phyloP scores from a whole-genome alignment of 2,888 invertebrate species.

The Epinotia nisella region DNA sequence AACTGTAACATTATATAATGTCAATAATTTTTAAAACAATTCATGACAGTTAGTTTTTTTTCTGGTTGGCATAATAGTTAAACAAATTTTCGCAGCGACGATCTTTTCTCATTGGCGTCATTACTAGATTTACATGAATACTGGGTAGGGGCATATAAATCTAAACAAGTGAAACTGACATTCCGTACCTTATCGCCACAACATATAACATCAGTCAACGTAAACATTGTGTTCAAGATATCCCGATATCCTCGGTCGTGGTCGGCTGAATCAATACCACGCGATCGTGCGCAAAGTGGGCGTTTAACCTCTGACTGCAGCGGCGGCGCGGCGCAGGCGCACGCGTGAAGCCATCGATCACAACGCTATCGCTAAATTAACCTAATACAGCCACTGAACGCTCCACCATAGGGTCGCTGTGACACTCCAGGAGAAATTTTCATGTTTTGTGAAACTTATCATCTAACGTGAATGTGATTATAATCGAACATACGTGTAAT shows the following conservation, averaged over 20 bases:
- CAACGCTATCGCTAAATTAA: slow-evolving; percentile 41
- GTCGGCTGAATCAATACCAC: slow-evolving; percentile 41
- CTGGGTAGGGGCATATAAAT: background rate
- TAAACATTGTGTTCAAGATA: slow-evolving; percentile 27
- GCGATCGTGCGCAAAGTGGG: slow-evolving; percentile 46
- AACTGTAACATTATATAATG: too few relatives aligned
- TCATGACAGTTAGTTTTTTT: background rate
- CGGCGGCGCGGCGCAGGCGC: slow-evolving; percentile 31
- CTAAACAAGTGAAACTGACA: slow-evolving; percentile 3
- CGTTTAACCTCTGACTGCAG: slow-evolving; percentile 46
- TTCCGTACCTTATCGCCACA: slow-evolving; percentile 6
- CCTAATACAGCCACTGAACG: slow-evolving; percentile 42
- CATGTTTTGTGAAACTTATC: slow-evolving; percentile 14
- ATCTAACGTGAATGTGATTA: slow-evolving; percentile 6
- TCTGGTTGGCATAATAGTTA: background rate
- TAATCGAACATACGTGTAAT: too few relatives aligned
- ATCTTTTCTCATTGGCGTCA: background rate
- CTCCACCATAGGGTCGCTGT: slow-evolving; percentile 4
- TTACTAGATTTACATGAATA: background rate
- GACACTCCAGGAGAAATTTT: slow-evolving; percentile 20
- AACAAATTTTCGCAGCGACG: background rate
- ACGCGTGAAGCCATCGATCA: slow-evolving; percentile 44
- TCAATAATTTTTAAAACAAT: too few relatives aligned
- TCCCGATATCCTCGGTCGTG: slow-evolving; percentile 36
- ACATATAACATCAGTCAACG: slow-evolving; percentile 24